A percentile compares a stretch with the other conserved stretches of the same genome.
Evolutionary conservation across 2,888 invertebrate genomes (phyloP).

Genomic region (Parascotia fuliginaria): DNA sequence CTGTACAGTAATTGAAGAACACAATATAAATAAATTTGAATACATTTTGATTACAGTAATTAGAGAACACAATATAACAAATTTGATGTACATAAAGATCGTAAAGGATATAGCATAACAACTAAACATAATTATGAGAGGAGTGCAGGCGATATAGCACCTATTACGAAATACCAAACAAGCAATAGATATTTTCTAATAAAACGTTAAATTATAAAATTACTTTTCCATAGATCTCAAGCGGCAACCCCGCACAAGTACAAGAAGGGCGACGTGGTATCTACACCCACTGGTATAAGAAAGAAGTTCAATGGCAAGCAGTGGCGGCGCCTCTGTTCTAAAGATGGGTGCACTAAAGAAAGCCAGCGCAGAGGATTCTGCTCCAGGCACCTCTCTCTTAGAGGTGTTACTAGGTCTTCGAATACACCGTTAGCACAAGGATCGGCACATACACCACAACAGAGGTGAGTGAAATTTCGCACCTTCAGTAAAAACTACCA

Average conservation of each 20-base stretch:
- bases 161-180: too few relatives aligned
- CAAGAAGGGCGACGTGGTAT: conserved; percentile 98
- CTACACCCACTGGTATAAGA: conserved; percentile 96
- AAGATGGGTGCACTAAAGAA: conserved; percentile 96
- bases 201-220: background rate
- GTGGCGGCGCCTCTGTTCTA: conserved; percentile 98
- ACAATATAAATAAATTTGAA: too few relatives aligned
- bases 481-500: too few relatives aligned
- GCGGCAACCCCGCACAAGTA: conserved; percentile 97
- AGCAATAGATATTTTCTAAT: too few relatives aligned
- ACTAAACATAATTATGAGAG: too few relatives aligned
- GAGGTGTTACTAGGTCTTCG: conserved; percentile 87
- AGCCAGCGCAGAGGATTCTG: conserved; percentile 98
- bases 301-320: conserved; percentile 99
- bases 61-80: too few relatives aligned
- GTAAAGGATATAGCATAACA: too few relatives aligned
- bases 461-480: too few relatives aligned
- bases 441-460: conserved; percentile 76
- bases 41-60: too few relatives aligned
- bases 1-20: too few relatives aligned
- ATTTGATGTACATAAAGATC: too few relatives aligned
- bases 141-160: too few relatives aligned
- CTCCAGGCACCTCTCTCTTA: conserved; percentile 97
- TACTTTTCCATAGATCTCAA: conserved; percentile 88
- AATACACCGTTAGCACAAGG: conserved; percentile 78